These are phyloP conservation scores for Furcifer pardalis DNA, from an alignment of 2,797 vertebrate species.

Conservation along the genomic window DNA sequence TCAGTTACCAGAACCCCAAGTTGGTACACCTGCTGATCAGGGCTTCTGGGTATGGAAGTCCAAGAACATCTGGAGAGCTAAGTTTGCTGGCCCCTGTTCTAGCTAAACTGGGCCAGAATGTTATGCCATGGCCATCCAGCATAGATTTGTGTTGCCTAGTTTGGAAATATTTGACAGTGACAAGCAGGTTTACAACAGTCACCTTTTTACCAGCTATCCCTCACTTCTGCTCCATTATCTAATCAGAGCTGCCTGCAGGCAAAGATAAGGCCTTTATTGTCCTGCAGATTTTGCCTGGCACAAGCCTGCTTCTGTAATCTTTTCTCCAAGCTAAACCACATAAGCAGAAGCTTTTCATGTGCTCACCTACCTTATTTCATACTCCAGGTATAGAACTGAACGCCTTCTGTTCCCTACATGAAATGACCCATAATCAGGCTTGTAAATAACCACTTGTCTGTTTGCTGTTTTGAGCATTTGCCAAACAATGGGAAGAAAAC, in stretches of 20 bases:
- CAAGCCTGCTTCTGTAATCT: not conserved
- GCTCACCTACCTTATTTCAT: not conserved
- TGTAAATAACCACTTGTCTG: not conserved
- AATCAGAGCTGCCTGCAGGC: not conserved
- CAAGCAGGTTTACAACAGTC: not conserved
- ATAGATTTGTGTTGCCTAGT: not conserved
- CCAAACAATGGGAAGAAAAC: not conserved
- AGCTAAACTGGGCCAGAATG: not conserved
- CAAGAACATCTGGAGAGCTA: too few species aligned
- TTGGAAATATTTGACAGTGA: not conserved
- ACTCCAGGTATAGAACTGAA: not conserved
- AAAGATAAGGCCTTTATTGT: not conserved
- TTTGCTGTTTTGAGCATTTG: not conserved
- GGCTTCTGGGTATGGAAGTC: too few species aligned
- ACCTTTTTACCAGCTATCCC: not conserved
- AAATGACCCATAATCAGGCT: not conserved
- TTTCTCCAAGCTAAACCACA: not conserved
- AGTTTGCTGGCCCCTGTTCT: not conserved
- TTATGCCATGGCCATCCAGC: too few species aligned
- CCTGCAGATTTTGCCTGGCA: not conserved
- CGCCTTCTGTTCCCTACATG: too few species aligned
- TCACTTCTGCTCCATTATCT: not conserved
- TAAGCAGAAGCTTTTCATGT: not conserved
- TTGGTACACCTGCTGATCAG: too few species aligned
- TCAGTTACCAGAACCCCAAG: too few species aligned